phyloP scores from a whole-genome alignment of 2,888 invertebrate genomes.

The Nemotelus nigrinus region DNA sequence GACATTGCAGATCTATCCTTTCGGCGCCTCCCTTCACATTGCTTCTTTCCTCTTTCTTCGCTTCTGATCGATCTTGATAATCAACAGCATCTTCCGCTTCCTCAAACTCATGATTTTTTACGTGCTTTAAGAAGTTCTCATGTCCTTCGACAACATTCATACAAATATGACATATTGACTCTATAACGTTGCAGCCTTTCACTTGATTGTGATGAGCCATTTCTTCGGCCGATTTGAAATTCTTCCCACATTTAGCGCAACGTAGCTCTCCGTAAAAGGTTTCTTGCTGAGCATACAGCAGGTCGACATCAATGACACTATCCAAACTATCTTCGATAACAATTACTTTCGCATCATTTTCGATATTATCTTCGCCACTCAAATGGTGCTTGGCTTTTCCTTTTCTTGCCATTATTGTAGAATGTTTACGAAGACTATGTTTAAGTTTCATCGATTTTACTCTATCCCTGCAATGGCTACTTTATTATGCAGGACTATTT shows the following conservation, averaged over 20 bases:
- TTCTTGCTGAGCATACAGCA: slow-evolving; percentile 3
- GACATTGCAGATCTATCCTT: slow-evolving; percentile 1
- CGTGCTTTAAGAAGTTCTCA: slow-evolving; percentile 2
- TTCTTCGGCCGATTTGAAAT: neutral
- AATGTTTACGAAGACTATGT: neutral
- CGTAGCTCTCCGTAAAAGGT: neutral
- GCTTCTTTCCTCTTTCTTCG: neutral
- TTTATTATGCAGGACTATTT: neutral
- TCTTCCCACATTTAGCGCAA: slow-evolving; percentile 21
- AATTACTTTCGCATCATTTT: neutral
- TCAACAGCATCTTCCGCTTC: too few species aligned
- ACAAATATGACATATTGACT: slow-evolving; percentile 30
- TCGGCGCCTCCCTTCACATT: neutral
- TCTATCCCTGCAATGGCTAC: neutral
- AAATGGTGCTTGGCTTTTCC: neutral
- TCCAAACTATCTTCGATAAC: slow-evolving; percentile 25
- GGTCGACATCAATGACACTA: slow-evolving; percentile 17
- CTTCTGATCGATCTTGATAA: neutral
- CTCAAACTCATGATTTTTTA: neutral
- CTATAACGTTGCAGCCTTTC: neutral
- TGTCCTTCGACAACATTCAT: slow-evolving; percentile 28
- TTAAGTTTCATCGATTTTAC: neutral
- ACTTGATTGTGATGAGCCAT: neutral
- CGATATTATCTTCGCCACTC: neutral
- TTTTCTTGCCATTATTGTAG: neutral